A percentile compares a stretch with the other conserved stretches of the same genome.
Conservation (phyloP, 2,113 vertebrate genomes). For the Jacana jacana region DNA sequence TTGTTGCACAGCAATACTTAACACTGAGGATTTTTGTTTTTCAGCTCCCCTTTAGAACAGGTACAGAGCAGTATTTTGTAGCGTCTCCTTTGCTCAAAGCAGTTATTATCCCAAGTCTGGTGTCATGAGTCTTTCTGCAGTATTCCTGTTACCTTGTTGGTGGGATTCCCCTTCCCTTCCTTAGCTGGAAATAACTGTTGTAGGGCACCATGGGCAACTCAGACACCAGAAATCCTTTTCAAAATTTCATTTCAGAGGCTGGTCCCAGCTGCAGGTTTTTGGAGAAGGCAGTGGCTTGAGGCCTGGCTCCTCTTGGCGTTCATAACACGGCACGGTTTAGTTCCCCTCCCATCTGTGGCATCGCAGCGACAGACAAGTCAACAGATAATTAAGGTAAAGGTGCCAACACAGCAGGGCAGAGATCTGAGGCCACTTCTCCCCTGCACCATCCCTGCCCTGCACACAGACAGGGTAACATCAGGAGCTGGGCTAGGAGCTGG, state of each 20-base stretch:
- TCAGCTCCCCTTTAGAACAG: too few species aligned
- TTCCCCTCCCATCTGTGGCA: background rate
- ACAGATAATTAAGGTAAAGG: background rate
- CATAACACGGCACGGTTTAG: too few species aligned
- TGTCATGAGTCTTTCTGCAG: too few species aligned
- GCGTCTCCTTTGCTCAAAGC: background rate
- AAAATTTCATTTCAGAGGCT: too few species aligned
- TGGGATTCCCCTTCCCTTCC: background rate
- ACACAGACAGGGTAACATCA: too few species aligned
- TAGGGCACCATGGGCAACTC: fast-evolving
- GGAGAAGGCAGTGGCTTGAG: background rate
- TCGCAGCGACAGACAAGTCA: fast-evolving
- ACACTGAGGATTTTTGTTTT: too few species aligned
- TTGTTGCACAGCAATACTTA: too few species aligned
- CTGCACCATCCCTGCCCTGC: too few species aligned
- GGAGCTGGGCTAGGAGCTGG: too few species aligned
- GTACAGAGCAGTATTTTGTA: background rate
- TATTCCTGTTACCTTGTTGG: too few species aligned
- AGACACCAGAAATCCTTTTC: background rate
- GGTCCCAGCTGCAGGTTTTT: background rate
- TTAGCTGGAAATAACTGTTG: background rate
- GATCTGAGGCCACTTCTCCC: background rate
- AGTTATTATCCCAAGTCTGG: background rate
- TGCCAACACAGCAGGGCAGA: background rate
- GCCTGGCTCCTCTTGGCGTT: too few species aligned